Conservation (phyloP, 1,140 invertebrate species). For the Drosophila lini region DNA sequence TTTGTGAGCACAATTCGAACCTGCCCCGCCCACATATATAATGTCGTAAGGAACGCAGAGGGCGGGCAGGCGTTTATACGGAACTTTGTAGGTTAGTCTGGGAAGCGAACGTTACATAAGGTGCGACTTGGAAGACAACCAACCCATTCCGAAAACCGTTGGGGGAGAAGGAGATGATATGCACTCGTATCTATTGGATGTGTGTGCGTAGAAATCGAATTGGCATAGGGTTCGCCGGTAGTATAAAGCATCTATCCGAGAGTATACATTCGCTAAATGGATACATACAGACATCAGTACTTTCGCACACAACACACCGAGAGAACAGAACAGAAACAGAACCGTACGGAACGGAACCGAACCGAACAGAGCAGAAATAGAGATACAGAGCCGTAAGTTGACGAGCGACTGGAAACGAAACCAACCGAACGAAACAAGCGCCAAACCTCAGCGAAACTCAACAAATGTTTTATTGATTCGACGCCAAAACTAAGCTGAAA, state of each 20-base stretch:
- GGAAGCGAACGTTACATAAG: constrained; percentile 38
- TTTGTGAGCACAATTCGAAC: constrained; percentile 1
- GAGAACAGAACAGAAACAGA: constrained; percentile 27
- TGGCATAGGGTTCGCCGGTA: constrained; percentile 57
- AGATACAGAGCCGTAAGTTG: constrained; percentile 66
- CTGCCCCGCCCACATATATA: constrained; percentile 22
- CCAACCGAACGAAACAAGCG: constrained; percentile 64
- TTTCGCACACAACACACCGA: constrained; percentile 49
- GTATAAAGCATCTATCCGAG: constrained; percentile 66
- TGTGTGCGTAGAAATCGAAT: constrained; percentile 22
- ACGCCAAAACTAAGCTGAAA: constrained; percentile 69
- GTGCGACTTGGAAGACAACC: constrained; percentile 26
- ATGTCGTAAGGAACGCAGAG: not conserved
- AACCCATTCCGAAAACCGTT: constrained; percentile 3
- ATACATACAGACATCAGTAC: constrained; percentile 52
- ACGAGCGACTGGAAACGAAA: constrained; percentile 55
- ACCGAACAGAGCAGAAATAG: constrained; percentile 47
- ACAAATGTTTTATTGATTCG: constrained; percentile 77
- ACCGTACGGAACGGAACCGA: constrained; percentile 51
- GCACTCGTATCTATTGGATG: constrained; percentile 21
- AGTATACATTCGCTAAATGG: constrained; percentile 56
- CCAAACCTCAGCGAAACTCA: constrained; percentile 73
- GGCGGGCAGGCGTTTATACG: not conserved
- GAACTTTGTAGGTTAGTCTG: constrained; percentile 34
- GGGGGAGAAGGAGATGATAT: constrained; percentile 12